Base-by-base conservation (phyloP, 2,113 vertebrate species). In the Lophotis ruficrista region DNA sequence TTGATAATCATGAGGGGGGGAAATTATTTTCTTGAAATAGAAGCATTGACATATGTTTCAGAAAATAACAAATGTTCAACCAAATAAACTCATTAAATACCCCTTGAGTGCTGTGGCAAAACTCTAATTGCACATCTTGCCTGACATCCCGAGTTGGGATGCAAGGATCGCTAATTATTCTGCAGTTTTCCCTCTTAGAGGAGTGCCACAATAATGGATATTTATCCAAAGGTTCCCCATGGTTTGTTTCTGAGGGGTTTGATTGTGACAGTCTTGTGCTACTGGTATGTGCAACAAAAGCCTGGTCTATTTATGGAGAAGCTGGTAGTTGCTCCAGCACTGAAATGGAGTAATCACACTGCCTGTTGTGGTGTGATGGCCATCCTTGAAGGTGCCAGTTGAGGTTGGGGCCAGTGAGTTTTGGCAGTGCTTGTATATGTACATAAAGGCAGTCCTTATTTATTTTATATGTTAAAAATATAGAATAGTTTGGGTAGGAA, bases 181-280 rank as follows among this genome's bases (percentile, higher is more conserved):
- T 43, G 10, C 47, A 43, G 41, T 43, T 71, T 75, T 35, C 47
- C 28, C 37, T 83, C 53, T 43, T 47, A 12, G 28, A 23, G 19
- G 27, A 81, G 22, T 31, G 22, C 41, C 75, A 28, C 8, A 3
- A 28, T 75, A 68, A 73, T 70, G 50, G 82, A 43, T 58, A 58
- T 43, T 79, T 38, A 79, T 48, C 12, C 57, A 14, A 50, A 79
- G 28, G 11, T 56, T 65, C 38, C 83, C 25, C 9, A 56, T 7
- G 41, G 68, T 24, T 64, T 27, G 22, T 72, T 68, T 58, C 10
- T 14, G 20, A 33, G 72, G 60, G 47, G 22, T 37, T 73, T 71
- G 38, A 30, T 48, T 9, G 6, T 2, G 10, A 8, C 7, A 31
- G 23, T 11, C 25, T 38, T 1, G 0, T 4, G 0, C 9, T 47